Conservation (phyloP, 2,888 invertebrate species). For the Polydrusus cervinus region DNA sequence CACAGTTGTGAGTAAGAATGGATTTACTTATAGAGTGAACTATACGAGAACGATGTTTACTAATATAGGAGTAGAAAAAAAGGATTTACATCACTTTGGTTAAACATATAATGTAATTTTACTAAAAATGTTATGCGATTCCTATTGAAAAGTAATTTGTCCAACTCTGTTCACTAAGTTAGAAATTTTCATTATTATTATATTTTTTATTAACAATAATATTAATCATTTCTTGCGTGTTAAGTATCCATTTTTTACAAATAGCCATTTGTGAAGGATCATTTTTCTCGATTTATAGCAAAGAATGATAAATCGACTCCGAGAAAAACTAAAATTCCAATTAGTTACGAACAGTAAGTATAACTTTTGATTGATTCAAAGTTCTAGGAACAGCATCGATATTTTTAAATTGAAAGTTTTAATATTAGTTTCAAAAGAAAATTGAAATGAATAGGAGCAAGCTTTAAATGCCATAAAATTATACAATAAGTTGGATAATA, state of each 20-base stretch:
- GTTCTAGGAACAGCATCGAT: not conserved
- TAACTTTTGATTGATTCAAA: not conserved
- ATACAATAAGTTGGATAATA: not conserved
- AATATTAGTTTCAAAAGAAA: not conserved
- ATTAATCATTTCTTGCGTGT: not conserved
- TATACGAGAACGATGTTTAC: too few species aligned
- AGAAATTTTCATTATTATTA: too few species aligned
- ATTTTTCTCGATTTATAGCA: constrained; percentile 6
- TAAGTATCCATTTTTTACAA: not conserved
- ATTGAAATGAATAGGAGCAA: not conserved
- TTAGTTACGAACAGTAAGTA: not conserved
- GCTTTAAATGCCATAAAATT: not conserved
- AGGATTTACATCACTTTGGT: too few species aligned
- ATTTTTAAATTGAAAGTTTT: not conserved
- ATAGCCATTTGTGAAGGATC: not conserved
- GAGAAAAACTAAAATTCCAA: constrained; percentile 14
- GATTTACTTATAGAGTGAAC: too few species aligned
- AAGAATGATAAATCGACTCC: constrained; percentile 17
- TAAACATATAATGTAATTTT: too few species aligned
- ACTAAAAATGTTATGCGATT: too few species aligned
- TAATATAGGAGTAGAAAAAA: too few species aligned
- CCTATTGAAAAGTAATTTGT: too few species aligned
- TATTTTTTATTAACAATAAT: not conserved
- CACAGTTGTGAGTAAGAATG: too few species aligned
- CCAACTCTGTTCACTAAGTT: too few species aligned